Evolutionary conservation across 2,888 invertebrate genomes (phyloP), one percentile per base, ranked within the genome.

Genomic region (Ferrisia virgata): DNA sequence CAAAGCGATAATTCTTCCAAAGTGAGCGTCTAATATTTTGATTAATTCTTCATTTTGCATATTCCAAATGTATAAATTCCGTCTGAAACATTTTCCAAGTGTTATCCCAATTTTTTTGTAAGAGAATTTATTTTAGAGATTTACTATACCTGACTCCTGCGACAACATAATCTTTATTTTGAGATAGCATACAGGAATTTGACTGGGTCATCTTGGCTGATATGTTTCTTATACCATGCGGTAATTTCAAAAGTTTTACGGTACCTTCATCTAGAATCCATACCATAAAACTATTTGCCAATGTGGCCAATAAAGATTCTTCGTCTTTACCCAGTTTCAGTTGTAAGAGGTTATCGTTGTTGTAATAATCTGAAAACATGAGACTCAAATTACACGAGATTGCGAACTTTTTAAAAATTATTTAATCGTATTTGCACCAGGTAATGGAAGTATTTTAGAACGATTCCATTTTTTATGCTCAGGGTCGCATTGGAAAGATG

Each of bases 11-110:
- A 99, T 98, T 85, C 99, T 91, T 0, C 97, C 98, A 87, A 98
- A 99, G 89, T 99, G 99, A 0, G 98, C 99, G 88, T 99, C 98
- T 25, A 99, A 89, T 2, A 96, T 92, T 89, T 98, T 98, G 36
- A 97, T 93, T 85, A 99, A 90, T 86, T 94, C 93, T 0, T 92
- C 92, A 1, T 93, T 93, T 87, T 93, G 92, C 58, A 97, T 90
- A 87, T 93, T 94, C 98, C 98, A 99, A 0, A 99, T 95, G 88
- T 98, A 99, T 0, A 99, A 91, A 88, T 94, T 97, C 89, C 98
- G 98, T 86, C 96, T 93, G 87, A 0, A 88, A 87, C 33, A 69
- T 8, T 28, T 28, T 13, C 15, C n/a, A 18, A 47, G 36, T 36
- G 82, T 53, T 43, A 22, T 69, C 69, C 11, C 36, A 79, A 9